Evolutionary conservation across 2,113 vertebrate species (phyloP), one percentile per base, ranked within the genome.

Genomic region (Corythaixoides concolor): DNA sequence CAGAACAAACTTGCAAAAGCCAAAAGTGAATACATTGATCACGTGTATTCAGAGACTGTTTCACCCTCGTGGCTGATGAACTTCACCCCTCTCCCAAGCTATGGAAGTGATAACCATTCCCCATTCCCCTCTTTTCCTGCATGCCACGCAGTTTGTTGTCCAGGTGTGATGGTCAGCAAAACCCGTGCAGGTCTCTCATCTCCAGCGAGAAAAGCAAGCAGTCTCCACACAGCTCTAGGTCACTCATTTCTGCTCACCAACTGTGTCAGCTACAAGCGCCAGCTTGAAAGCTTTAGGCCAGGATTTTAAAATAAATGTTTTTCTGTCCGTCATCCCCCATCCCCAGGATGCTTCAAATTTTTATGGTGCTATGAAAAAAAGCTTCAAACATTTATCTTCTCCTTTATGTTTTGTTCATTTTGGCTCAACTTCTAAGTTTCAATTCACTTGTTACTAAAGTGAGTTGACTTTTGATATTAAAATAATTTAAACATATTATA

Each of bases 51-150:
- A 69, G 69, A 85, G 56, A 62, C 30, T 8, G n/a, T 41, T 60
- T 73, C 39, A n/a, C 28, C 27, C 16, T 24, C 1, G 4, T 21
- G 32, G n/a, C 26, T 41, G 47, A 62, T 43, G 73, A 30, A 56
- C 1, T 5, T 18, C 8, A 23, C 23, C 64, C 76, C 16, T 75
- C 49, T 89, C 33, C 52, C 78, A 56, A 9, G 30, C 35, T 60
- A 43, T 0, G 0, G 60, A 56, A 80, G 21, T 1, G 3, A 52
- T 9, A 91, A 33, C 11, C 15, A 17, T 39, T 8, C 2, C 27
- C 28, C 5, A 15, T 18, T 70, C 47, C n/a, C 15, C 35, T 73
- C 72, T 89, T 67, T 43, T 32, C 41, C n/a, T 67, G 22, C 27
- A 23, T 9, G 19, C 13, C 32, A 47, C 1, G 0, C 5, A 24